Evolutionary conservation across 2,888 invertebrate species (phyloP).

Genomic region (Xanthia togata): DNA sequence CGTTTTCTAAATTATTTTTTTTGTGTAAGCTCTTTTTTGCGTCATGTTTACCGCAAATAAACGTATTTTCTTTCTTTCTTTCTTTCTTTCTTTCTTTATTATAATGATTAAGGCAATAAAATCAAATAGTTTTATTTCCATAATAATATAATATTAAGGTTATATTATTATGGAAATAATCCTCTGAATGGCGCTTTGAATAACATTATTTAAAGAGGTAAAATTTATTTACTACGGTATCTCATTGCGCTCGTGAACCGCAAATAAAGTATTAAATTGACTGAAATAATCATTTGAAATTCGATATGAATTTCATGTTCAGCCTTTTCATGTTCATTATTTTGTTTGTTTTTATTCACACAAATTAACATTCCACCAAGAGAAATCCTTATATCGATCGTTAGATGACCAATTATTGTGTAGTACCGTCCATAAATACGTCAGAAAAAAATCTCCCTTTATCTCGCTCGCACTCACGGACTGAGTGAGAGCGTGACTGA

Average conservation of each 20-base stretch:
- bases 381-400: too few relatives aligned
- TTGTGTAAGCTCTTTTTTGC: too few relatives aligned
- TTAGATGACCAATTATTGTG: background rate
- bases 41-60: too few relatives aligned
- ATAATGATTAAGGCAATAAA: background rate
- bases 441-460: too few relatives aligned
- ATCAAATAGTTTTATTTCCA: constrained; percentile 17
- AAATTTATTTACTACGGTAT: background rate
- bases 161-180: constrained; percentile 8
- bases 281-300: constrained; percentile 1
- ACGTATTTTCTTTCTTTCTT: too few relatives aligned
- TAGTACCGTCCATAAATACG: background rate
- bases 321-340: background rate
- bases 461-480: too few relatives aligned
- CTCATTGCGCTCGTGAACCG: background rate
- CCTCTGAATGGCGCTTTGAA: constrained; percentile 16
- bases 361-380: background rate
- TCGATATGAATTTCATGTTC: background rate
- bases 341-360: background rate
- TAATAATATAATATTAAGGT: background rate
- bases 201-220: background rate
- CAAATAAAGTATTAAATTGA: constrained; percentile 1
- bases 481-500: too few relatives aligned
- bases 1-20: too few relatives aligned
- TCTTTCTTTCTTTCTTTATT: too few relatives aligned